Evolutionary conservation across 2,797 vertebrate genomes (phyloP).

Genomic region (Poeciliopsis turneri): DNA sequence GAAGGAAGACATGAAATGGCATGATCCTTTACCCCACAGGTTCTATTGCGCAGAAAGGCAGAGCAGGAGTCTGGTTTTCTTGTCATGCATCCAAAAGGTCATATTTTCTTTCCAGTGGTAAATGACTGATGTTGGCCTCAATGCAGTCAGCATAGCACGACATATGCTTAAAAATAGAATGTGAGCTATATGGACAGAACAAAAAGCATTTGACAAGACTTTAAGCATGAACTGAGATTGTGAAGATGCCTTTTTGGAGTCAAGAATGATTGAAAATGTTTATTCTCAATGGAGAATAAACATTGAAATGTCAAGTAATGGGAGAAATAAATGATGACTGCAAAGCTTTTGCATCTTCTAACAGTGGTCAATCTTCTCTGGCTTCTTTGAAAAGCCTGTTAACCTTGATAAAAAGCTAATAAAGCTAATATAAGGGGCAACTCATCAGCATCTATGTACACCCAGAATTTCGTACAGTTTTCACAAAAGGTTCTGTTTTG

Average conservation of each 20-base stretch:
- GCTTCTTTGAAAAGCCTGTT: neutral
- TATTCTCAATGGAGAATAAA: neutral
- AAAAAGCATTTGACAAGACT: slow-evolving; percentile 15
- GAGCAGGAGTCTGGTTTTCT: slow-evolving; percentile 48
- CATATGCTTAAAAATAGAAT: slow-evolving; percentile 41
- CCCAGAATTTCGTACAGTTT: neutral
- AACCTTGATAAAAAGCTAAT: neutral
- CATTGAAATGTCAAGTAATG: neutral
- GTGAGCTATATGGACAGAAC: slow-evolving; percentile 20
- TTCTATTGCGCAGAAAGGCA: slow-evolving; percentile 29
- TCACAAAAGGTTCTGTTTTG: neutral
- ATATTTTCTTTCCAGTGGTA: slow-evolving; percentile 54
- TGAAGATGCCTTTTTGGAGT: neutral
- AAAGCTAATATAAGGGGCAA: too few species aligned
- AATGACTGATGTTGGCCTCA: slow-evolving; percentile 54
- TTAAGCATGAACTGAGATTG: neutral
- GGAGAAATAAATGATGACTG: neutral
- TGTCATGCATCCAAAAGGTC: slow-evolving; percentile 47
- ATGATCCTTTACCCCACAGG: slow-evolving; percentile 49
- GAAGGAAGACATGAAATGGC: slow-evolving; percentile 29
- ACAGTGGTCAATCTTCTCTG: neutral
- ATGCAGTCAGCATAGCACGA: slow-evolving; percentile 29
- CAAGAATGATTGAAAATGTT: neutral
- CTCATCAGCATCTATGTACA: neutral
- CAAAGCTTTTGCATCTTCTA: neutral